Base-by-base conservation (phyloP, 1,140 invertebrate species). In the Reticulitermes speratus region DNA sequence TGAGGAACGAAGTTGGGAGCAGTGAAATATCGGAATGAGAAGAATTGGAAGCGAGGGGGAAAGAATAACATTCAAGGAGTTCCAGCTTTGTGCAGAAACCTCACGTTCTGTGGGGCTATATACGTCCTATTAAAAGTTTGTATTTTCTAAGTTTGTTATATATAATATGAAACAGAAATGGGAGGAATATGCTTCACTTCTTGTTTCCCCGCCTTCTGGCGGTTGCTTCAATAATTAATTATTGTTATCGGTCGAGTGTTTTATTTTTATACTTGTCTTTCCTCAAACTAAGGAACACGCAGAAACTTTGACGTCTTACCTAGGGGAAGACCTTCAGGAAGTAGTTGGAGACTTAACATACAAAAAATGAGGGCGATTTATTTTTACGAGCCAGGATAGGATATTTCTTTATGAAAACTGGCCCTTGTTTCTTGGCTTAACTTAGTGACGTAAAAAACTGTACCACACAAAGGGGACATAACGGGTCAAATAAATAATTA, bases 41-140 rank as follows among this genome's bases (percentile, higher is more conserved):
- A 75, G 65, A 75, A 65, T 30, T 30, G 65, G 65, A 75, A 75
- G 65, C 7, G n/a, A 75, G 14, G 65, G 16, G 59, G 25, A 75
- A 75, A 75, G 65, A 75, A 75, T 75, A 75, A 75, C 65, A 30
- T 30, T 30, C 25, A 9, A 30, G 65, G 7, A 75, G 65, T 30
- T 75, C n/a, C n/a, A 75, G 65, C 25, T 75, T 30, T 30, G 65
- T 75, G n/a, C 25, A 75, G 65, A 75, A 75, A 75, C 65, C 65
- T 75, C n/a, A 30, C 65, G 65, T 75, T 75, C n/a, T 75, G 65
- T 30, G 65, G n/a, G 83, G 48, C 32, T 48, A 48, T 84, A 45
- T 52, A 45, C 19, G 38, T 84, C 83, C 83, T 84, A 84, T 84
- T 84, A 84, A 84, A 84, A 84, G 83, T 84, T 84, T 44, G 32